Base-by-base conservation (phyloP, 2,888 invertebrate species). In the Ophion slaviceki region DNA sequence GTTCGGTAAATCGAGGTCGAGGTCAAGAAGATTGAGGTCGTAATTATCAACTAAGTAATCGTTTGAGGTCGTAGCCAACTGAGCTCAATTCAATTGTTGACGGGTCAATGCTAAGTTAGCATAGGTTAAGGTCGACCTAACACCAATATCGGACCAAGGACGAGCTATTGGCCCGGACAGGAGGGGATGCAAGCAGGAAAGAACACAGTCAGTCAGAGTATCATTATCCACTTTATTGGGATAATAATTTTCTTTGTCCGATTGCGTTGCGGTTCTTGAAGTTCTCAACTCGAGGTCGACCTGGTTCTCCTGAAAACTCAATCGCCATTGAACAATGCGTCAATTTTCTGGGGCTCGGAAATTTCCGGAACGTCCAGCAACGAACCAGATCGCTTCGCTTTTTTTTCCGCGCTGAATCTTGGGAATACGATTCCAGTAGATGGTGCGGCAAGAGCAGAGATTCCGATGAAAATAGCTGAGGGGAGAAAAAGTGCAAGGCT, bases 401-500 rank as follows among this genome's bases (percentile, higher is more conserved):
- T 83, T 83, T 74, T 77, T 67, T 57, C n/a, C 20, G 14, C 40
- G 8, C 17, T 36, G 14, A 28, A 47, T 76, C 11, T 76, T 53
- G 64, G 20, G 28, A 62, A 47, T 72, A 59, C 36, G 40, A 45
- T 78, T 59, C 68, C 68, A 59, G 67, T 68, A 47, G 36, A 82
- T 62, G 14, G 57, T 20, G 24, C 20, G 45, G 32, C 68, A 17
- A 62, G 72, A 61, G 82, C 62, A 66, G 68, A 71, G 66, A 82
- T 79, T 70, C 67, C 74, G 47, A 61, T 64, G 70, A 75, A 74
- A 66, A 68, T 40, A 66, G 40, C n/a, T 32, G 66, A 47, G 24
- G 32, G 32, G 20, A n/a, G 57, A 78, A 66, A 70, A 78, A 75
- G 64, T 47, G 61, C 72, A 74, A 62, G 72, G 81, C 57, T 72